Evolutionary conservation across 2,888 invertebrate genomes (phyloP).

Genomic region (Nebria salina): DNA sequence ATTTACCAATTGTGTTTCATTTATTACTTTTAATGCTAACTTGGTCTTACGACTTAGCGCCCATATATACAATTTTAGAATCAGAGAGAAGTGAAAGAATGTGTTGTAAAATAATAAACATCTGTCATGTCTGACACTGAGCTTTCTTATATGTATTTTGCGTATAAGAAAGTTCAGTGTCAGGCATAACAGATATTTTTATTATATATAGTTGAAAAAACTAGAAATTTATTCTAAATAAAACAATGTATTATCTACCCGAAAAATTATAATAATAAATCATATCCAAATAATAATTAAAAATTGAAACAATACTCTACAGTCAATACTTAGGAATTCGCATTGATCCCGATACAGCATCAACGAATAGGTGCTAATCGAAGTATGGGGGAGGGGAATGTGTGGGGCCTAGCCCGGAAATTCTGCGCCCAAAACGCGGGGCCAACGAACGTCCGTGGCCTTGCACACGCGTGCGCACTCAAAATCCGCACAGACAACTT

Average conservation of each 20-base stretch:
- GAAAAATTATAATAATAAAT: not conserved
- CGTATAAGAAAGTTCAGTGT: no score
- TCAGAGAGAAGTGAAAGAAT: no score
- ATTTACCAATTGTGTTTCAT: no score
- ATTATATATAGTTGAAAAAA: not conserved
- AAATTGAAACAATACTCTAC: not conserved
- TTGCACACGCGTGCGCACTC: conserved; percentile 23
- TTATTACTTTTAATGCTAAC: no score
- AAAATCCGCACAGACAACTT: conserved; percentile 1
- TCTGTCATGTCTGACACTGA: no score
- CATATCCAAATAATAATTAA: not conserved
- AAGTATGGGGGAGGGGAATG: not conserved
- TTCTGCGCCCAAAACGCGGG: conserved; percentile 16
- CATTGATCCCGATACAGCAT: not conserved
- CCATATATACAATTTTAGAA: no score
- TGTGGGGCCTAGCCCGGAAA: conserved; percentile 8
- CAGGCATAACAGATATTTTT: no score
- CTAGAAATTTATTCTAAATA: not conserved
- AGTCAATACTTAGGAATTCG: not conserved
- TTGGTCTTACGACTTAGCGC: no score
- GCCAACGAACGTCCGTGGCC: conserved; percentile 44
- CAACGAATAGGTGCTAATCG: not conserved
- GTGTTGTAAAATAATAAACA: no score
- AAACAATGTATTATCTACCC: not conserved
- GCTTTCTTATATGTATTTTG: no score